Evolutionary conservation across 2,113 vertebrate species (phyloP), one percentile per base, ranked within the genome.

Genomic region (Burhinus oedicnemus): DNA sequence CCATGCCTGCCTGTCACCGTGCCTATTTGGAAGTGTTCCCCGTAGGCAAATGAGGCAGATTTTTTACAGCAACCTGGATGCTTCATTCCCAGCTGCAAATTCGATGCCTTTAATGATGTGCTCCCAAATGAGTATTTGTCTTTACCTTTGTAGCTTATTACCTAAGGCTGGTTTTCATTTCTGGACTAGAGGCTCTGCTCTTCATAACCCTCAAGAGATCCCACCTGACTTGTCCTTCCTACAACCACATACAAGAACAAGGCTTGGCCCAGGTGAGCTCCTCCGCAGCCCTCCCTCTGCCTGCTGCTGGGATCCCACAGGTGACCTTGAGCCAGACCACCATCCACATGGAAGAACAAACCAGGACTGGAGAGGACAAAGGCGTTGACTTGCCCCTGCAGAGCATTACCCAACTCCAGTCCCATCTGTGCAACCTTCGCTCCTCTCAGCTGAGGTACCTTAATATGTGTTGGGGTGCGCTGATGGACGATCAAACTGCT

Each of bases 401-500:
- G 23, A 80, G 23, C 32, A 52, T 34, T 3, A 0, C 23, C 44
- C 34, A 60, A 11, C 76, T 68, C n/a, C 8, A 15, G n/a, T 8
- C 25, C 52, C 40, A 54, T 1, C 54, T 8, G 15, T 5, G 4
- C 19, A 25, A 66, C 13, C 29, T 26, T 27, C 0, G 3, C 5
- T 34, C 16, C 15, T 38, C 38, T 47, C 32, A 36, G 25, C 21
- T 1, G 1, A 47, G 30, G 21, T 47, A 75, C 47, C 61, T 55
- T 21, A 23, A 21, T 8, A 8, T 0, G 1, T 29, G 4, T 17
- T 0, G 1, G 64, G 25, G 57, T 27, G 49, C 11, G 6, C 30
- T 9, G 30, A 17, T 7, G 57, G 16, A 21, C 0, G 3, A 61
- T 15, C 22, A 3, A 69, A 25, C 25, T 7, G 15, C 27, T 38